Base-by-base conservation (phyloP, 1,140 invertebrate species). In the Anadara kagoshimensis region DNA sequence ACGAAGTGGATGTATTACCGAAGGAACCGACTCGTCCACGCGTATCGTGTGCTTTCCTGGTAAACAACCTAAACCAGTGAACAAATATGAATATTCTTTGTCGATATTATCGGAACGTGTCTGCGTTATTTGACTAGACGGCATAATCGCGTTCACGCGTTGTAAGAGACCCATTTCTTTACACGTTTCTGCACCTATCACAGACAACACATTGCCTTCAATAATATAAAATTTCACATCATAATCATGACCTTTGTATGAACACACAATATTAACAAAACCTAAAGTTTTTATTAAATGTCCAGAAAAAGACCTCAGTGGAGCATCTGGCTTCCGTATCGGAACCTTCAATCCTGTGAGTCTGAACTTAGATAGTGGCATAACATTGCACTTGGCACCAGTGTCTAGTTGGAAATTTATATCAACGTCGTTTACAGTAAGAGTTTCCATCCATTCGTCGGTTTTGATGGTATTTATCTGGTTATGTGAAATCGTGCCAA, bases 21-120 rank as follows among this genome's bases (percentile, higher is more conserved):
- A n/a, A n/a, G n/a, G n/a, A 18, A 64, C 49, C 0, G 74, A 74
- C 26, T 49, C 26, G 59, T 22, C 16, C 0, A 44, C 10, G 5
- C 53, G n/a, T 20, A 54, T 51, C 22, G 29, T 22, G 29, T 24
- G 54, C 22, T 24, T 49, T 45, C 20, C 10, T 26, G 53, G 16
- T 12, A 64, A 0, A 24, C 51, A 41, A 1, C 51, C 66, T 68
- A 68, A 36, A 29, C 54, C 66, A 43, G 51, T 58, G n/a, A 29
- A 68, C 7, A 57, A 22, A 51, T 69, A 49, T 22, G 20, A 45
- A 11, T 20, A 57, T 18, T 16, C 24, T 69, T 43, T 56, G n/a
- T 16, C 22, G 49, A 26, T 58, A 45, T 68, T 24, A n/a, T 29
- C 54, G 58, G 18, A 20, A 22, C 36, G 26, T 56, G 16, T 68